phyloP scores from a whole-genome alignment of 1,140 invertebrate species.

The Zelostemma sp. region DNA sequence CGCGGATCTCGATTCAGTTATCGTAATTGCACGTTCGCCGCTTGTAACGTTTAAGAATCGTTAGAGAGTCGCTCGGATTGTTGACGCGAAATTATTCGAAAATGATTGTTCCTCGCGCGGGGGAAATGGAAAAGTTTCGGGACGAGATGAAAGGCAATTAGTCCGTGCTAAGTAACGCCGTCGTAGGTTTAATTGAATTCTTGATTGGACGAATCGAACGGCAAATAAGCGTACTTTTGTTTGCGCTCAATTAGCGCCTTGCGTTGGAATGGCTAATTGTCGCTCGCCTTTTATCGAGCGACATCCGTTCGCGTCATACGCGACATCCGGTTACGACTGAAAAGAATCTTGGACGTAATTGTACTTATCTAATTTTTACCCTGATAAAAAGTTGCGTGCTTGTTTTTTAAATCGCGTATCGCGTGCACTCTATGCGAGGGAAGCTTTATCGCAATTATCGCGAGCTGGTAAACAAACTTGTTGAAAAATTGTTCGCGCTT shows the following conservation, averaged over 20 bases:
- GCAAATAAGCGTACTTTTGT: constrained; percentile 8
- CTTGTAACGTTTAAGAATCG: too few species aligned
- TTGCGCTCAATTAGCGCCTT: constrained; percentile 15
- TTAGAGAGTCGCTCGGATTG: too few species aligned
- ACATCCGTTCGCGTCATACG: constrained; percentile 26
- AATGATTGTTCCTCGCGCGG: neutral
- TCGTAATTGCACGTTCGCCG: too few species aligned
- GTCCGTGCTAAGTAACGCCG: too few species aligned
- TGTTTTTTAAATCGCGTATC: neutral
- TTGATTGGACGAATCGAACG: neutral
- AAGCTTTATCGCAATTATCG: neutral
- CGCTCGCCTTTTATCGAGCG: constrained; percentile 23
- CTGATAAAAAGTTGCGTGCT: neutral
- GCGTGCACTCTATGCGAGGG: neutral
- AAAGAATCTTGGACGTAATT: constrained; percentile 27
- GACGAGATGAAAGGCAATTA: too few species aligned
- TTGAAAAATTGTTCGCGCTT: too few species aligned
- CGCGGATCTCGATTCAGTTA: neutral
- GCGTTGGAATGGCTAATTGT: constrained; percentile 24
- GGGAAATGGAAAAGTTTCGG: neutral
- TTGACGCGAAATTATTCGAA: neutral
- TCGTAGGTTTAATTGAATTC: neutral
- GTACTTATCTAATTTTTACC: constrained; percentile 4
- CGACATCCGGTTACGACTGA: constrained; percentile 29
- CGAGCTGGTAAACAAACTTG: neutral